Conservation (phyloP, 2,888 invertebrate genomes). For the Himalopsyche japonica region DNA sequence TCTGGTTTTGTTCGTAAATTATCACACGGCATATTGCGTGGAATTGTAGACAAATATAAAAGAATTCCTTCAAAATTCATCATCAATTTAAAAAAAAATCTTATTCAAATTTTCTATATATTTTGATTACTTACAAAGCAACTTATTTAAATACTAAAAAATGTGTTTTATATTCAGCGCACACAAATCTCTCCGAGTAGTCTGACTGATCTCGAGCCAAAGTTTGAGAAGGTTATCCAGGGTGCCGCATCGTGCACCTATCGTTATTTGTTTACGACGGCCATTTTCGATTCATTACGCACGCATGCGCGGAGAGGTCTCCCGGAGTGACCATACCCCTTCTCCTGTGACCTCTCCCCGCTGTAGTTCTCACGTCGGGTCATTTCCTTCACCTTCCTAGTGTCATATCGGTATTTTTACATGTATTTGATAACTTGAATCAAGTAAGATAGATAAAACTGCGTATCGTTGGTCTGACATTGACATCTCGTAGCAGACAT, state of each 20-base stretch:
- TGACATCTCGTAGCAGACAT: too few relatives aligned
- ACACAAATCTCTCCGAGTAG: too few relatives aligned
- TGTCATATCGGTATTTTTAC: background rate
- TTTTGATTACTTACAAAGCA: too few relatives aligned
- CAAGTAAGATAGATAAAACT: background rate
- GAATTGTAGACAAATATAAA: too few relatives aligned
- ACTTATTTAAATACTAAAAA: too few relatives aligned
- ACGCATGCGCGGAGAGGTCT: slow-evolving; percentile 15
- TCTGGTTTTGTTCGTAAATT: too few relatives aligned
- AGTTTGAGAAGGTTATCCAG: background rate
- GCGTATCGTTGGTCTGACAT: too few relatives aligned
- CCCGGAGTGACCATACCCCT: slow-evolving; percentile 17
- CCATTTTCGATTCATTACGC: slow-evolving; percentile 34
- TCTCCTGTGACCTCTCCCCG: background rate
- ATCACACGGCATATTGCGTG: too few relatives aligned
- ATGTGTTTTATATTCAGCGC: too few relatives aligned
- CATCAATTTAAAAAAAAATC: too few relatives aligned
- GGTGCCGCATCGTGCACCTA: slow-evolving; percentile 9
- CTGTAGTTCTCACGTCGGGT: background rate
- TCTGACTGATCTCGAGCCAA: background rate
- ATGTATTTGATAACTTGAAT: background rate
- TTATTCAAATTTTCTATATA: too few relatives aligned
- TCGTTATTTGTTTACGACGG: slow-evolving; percentile 32
- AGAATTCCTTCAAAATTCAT: too few relatives aligned
- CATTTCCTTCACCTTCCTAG: background rate